These are phyloP conservation scores for Tyto alba DNA, from an alignment of 2,113 vertebrate species.

Conservation along the genomic window DNA sequence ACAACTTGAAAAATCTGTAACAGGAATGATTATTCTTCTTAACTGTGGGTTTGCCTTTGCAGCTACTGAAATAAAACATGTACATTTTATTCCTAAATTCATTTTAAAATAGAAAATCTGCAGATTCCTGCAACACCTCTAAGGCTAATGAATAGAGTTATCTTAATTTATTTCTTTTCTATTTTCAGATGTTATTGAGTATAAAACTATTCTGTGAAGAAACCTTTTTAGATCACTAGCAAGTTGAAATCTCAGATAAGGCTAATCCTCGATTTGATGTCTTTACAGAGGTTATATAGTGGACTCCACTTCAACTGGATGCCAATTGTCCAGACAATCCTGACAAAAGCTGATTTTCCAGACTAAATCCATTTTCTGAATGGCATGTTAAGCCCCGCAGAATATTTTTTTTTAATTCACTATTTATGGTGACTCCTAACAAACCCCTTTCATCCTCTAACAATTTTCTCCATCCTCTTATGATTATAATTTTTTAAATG, in stretches of 20 bases:
- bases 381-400: not conserved
- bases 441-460: not conserved
- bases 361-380: not conserved
- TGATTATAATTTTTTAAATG: not conserved
- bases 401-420: not conserved
- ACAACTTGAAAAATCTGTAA: not conserved
- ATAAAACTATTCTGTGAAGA: not conserved
- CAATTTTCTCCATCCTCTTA: not conserved
- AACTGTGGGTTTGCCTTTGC: not conserved
- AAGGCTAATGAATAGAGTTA: not conserved
- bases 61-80: not conserved
- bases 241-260: slow-evolving; percentile 6
- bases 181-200: not conserved
- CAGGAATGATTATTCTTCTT: not conserved
- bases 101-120: not conserved
- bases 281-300: not conserved
- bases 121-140: not conserved
- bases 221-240: not conserved
- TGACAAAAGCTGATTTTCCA: slow-evolving; percentile 24
- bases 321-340: not conserved
- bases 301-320: not conserved
- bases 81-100: not conserved
- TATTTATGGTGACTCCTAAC: not conserved
- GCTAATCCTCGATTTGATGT: not conserved
- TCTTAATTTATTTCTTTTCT: not conserved